A percentile compares a stretch with the other conserved stretches of the same genome.
Evolutionary conservation across 2,888 invertebrate genomes (phyloP).

Genomic region (Metopia argyrocephala): DNA sequence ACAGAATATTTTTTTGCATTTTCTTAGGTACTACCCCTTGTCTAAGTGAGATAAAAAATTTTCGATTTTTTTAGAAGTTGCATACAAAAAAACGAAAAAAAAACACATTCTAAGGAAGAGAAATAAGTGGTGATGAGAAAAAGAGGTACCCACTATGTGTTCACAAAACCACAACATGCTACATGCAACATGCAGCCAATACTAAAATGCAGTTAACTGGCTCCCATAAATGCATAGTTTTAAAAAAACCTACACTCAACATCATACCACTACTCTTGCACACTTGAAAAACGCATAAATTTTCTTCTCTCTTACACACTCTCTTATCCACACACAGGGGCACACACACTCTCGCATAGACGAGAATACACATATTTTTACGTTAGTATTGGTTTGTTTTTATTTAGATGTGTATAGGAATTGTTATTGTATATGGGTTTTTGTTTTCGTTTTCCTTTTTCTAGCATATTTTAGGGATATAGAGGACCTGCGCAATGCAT

Average conservation of each 20-base stretch:
- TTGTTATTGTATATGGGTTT: conserved; percentile 13
- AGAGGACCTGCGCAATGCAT: conserved; percentile 34
- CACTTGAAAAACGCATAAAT: conserved; percentile 31
- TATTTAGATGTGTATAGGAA: conserved; percentile 53
- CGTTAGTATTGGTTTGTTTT: conserved; percentile 62
- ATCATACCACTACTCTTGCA: background rate
- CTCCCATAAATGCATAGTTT: background rate
- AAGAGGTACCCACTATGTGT: background rate
- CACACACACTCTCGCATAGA: background rate
- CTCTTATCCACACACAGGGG: background rate
- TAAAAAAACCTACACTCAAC: background rate
- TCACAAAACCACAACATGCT: conserved; percentile 1
- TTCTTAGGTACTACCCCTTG: too few relatives aligned
- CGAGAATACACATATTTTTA: conserved; percentile 30
- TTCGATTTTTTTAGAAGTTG: background rate
- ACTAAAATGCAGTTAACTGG: conserved; percentile 49
- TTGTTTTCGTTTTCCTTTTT: conserved; percentile 48
- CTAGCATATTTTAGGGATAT: background rate
- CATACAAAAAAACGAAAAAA: background rate
- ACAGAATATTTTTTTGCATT: too few relatives aligned
- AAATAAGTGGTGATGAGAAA: background rate
- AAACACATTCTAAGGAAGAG: background rate
- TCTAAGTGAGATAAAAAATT: too few relatives aligned
- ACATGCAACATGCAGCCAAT: conserved; percentile 48
- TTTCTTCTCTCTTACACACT: conserved; percentile 5